phyloP scores from a whole-genome alignment of 2,888 invertebrate species.

The Erpobdella octoculata region DNA sequence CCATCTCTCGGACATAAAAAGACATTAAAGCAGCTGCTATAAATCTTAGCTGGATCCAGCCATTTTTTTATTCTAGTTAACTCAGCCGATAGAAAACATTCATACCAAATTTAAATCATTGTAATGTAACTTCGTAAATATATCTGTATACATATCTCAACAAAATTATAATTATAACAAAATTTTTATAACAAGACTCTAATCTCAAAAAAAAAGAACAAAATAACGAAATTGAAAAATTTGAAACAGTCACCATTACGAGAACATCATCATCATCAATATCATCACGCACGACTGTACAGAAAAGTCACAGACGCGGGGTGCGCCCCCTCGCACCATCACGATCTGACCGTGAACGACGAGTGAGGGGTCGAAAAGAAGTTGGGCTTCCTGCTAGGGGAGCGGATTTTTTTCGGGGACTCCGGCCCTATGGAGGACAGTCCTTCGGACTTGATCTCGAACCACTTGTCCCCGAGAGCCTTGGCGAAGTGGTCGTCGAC shows the following conservation, averaged over 20 bases:
- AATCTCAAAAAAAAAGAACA: no score
- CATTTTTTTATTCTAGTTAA: no score
- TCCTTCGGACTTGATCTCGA: conserved; percentile 43
- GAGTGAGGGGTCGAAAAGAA: conserved; percentile 17
- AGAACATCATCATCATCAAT: not conserved
- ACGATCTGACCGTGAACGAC: conserved; percentile 14
- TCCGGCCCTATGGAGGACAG: not conserved
- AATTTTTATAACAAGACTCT: no score
- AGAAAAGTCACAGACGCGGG: not conserved
- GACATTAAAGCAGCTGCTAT: no score
- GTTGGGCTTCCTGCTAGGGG: not conserved
- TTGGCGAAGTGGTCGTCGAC: conserved; percentile 89
- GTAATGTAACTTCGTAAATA: no score
- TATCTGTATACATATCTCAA: no score
- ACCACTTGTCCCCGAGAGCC: conserved; percentile 73
- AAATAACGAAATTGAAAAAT: not conserved
- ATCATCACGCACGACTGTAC: not conserved
- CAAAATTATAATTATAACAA: no score
- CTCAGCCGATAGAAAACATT: no score
- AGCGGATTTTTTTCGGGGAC: not conserved
- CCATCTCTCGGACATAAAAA: no score
- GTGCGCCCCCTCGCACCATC: not conserved
- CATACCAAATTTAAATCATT: no score
- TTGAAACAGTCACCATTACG: conserved; percentile 7
- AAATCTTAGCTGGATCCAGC: no score